A percentile compares a stretch with the other conserved stretches of the same genome.
These are phyloP conservation scores for Trypoxylus dichotomus DNA, from an alignment of 1,140 invertebrate genomes.

Conservation along the genomic window DNA sequence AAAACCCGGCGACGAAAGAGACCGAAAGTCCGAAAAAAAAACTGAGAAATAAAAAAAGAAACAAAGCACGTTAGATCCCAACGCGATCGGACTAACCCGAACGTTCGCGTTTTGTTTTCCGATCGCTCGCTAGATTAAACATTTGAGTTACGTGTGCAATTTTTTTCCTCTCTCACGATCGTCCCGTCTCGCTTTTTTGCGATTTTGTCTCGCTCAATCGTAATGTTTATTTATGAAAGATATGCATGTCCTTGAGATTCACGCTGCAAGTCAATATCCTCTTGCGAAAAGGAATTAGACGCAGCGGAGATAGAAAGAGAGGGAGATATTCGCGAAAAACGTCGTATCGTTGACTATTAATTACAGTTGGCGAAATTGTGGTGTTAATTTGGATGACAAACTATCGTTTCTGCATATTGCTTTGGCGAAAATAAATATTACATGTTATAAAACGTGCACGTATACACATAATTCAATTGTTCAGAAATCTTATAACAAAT, in stretches of 20 bases:
- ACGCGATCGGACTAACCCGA: neutral
- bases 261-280: slow-evolving; percentile 24
- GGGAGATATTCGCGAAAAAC: neutral
- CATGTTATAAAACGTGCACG: neutral
- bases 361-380: neutral
- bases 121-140: slow-evolving; percentile 3
- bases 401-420: neutral
- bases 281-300: neutral
- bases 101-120: slow-evolving; percentile 2
- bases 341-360: neutral
- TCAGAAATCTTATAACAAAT: too few species aligned
- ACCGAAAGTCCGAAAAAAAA: neutral
- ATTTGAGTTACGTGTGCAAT: slow-evolving; percentile 12
- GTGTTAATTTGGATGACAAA: neutral
- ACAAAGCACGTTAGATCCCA: neutral
- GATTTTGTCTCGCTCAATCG: neutral
- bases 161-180: neutral
- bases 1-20: neutral
- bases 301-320: neutral
- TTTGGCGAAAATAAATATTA: slow-evolving; percentile 8
- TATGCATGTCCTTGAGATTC: slow-evolving; percentile 19
- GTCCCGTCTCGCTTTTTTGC: neutral
- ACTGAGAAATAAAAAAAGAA: neutral
- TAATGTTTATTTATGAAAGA: slow-evolving; percentile 23
- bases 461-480: too few species aligned